Base-by-base conservation (phyloP, 2,797 vertebrate species). In the Staurois parvus region DNA sequence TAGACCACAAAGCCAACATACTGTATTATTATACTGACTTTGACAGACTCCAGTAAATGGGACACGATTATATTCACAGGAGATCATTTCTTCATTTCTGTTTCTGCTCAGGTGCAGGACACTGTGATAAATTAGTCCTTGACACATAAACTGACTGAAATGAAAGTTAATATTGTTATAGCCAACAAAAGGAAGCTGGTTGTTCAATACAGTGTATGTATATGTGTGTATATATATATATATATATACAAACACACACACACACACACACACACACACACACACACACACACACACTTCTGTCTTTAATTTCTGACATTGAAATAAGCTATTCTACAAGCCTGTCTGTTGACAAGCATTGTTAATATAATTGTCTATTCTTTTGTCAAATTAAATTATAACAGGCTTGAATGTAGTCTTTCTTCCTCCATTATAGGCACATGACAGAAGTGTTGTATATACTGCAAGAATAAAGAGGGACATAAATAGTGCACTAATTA, bases 121-220 rank as follows among this genome's bases (percentile, higher is more conserved):
- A 70, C 28, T 9, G 37, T 72, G 78, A 80, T 80, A 34, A 67
- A 80, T 56, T 21, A 72, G 42, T 56, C 28, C 37, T 30, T 72
- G 62, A 80, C 64, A 79, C 64, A 26, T 48, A 79, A 8, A 21
- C 11, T 42, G 37, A 26, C 15, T 28, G 26, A 79, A 79, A 64
- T 79, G 15, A 79, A 79, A 68, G 26, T 64, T 78, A 40, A 78
- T 77, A 13, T 66, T 66, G 76, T 78, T 66, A 76, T 32, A 40
- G 32, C 21, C 28, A 68, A 45, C 24, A 30, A 79, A 68, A 6
- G 59, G 9, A 64, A 45, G 37, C 29, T 12, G 29, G 6, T 45
- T 48, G 29, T 29, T 26, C 28, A 45, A 77, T 66, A 64, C n/a
- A 64, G 17, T 21, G n/a, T 21, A 32, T 13, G n/a, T 56, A 17